A percentile compares a stretch with the other conserved stretches of the same genome.
These are phyloP conservation scores for Drosophila rhopaloa DNA, from an alignment of 1,140 invertebrate species.

Conservation along the genomic window DNA sequence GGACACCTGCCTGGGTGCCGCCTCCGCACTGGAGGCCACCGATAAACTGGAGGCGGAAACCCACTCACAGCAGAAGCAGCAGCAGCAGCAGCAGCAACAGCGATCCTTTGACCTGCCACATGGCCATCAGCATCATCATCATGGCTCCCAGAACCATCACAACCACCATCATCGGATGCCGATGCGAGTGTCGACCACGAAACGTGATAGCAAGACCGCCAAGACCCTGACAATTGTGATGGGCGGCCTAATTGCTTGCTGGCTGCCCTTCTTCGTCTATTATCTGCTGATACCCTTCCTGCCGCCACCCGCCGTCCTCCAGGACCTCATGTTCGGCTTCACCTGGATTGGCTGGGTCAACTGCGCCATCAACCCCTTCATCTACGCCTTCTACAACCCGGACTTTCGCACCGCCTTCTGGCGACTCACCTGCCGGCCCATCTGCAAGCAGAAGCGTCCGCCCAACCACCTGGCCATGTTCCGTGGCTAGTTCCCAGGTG, in stretches of 20 bases:
- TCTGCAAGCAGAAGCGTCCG: slow-evolving; percentile 75
- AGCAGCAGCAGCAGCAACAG: slow-evolving; percentile 19
- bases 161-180: slow-evolving; percentile 72
- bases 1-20: slow-evolving; percentile 60
- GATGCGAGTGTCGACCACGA: slow-evolving; percentile 87
- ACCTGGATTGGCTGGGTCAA: slow-evolving; percentile 98
- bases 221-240: slow-evolving; percentile 96
- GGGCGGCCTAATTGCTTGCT: slow-evolving; percentile 95
- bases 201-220: slow-evolving; percentile 93
- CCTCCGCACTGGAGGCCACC: slow-evolving; percentile 5
- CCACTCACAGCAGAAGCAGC: slow-evolving; percentile 19
- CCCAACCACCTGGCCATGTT: slow-evolving; percentile 77
- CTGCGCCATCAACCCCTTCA: slow-evolving; percentile 94
- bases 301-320: slow-evolving; percentile 86
- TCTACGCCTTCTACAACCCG: slow-evolving; percentile 92
- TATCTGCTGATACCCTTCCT: slow-evolving; percentile 92
- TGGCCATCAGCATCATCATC: slow-evolving; percentile 18
- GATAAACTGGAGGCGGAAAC: slow-evolving; percentile 27
- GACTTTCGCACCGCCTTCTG: slow-evolving; percentile 94
- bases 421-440: slow-evolving; percentile 87
- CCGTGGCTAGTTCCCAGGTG: slow-evolving; percentile 50
- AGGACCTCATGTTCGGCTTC: slow-evolving; percentile 90
- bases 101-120: neutral
- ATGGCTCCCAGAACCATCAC: slow-evolving; percentile 37
- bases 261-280: slow-evolving; percentile 95